These are phyloP conservation scores for Scytalopus superciliaris DNA, from an alignment of 2,113 vertebrate species.

Conservation along the genomic window DNA sequence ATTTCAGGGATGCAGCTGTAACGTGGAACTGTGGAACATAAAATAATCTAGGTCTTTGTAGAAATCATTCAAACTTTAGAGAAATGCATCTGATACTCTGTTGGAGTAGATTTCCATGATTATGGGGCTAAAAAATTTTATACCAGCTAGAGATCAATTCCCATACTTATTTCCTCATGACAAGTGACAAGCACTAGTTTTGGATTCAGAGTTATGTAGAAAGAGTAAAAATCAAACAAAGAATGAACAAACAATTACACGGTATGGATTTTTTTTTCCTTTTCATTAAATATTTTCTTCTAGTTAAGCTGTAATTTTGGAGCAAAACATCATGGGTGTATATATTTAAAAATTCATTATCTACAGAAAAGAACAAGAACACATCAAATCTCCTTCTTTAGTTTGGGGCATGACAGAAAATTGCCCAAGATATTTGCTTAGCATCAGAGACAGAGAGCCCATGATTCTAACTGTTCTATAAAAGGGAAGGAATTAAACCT, in stretches of 20 bases:
- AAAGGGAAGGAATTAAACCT: not conserved
- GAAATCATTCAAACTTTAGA: not conserved
- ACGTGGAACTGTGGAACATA: not conserved
- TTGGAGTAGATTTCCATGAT: not conserved
- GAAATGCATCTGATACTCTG: not conserved
- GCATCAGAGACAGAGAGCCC: not conserved
- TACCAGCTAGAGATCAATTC: not conserved
- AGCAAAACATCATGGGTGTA: fast-evolving
- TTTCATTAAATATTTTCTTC: not conserved
- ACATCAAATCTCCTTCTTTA: not conserved
- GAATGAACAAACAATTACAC: not conserved
- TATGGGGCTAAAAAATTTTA: not conserved
- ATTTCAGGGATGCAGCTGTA: not conserved
- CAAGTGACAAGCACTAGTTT: not conserved
- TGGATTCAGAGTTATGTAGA: not conserved
- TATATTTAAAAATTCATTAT: not conserved
- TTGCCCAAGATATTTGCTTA: not conserved
- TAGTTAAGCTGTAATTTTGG: not conserved
- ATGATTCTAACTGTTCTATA: not conserved
- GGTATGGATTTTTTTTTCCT: not conserved
- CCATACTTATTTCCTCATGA: not conserved
- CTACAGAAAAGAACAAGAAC: not conserved
- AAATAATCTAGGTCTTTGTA: not conserved
- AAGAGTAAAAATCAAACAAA: not conserved
- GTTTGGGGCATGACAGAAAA: not conserved